Percentiles rank a stretch among this genome's conserved stretches.
Conservation (phyloP, 2,888 invertebrate species). For the Epinotia nisella region DNA sequence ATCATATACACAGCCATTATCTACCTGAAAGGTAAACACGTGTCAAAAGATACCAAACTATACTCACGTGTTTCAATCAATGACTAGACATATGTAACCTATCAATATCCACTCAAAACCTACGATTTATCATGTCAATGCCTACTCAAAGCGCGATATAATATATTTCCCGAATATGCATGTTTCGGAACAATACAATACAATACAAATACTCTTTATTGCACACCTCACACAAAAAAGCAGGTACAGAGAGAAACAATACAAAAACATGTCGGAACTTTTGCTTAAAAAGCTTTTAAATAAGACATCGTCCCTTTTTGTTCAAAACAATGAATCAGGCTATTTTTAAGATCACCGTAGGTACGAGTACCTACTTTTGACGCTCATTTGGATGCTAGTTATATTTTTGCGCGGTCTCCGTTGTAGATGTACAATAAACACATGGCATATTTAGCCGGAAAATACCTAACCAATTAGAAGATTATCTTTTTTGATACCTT, state of each 20-base stretch:
- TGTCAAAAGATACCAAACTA: not conserved
- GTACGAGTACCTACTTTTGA: not conserved
- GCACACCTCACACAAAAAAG: too few species aligned
- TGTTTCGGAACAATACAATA: too few species aligned
- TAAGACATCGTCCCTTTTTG: not conserved
- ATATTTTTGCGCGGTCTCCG: not conserved
- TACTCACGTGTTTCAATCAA: not conserved
- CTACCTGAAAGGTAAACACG: conserved; percentile 26
- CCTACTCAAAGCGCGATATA: not conserved
- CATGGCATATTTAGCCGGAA: not conserved
- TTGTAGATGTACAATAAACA: not conserved
- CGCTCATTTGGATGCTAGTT: not conserved
- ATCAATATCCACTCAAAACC: not conserved
- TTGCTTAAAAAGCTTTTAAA: not conserved
- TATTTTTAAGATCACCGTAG: not conserved
- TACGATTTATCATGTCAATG: not conserved
- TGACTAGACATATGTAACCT: not conserved
- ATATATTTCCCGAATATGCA: not conserved
- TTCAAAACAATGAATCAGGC: not conserved
- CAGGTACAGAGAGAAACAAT: too few species aligned
- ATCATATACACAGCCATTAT: conserved; percentile 29
- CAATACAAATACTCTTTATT: too few species aligned
- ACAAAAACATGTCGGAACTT: too few species aligned
- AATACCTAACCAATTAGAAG: not conserved
- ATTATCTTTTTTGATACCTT: not conserved